Base-by-base conservation (phyloP, 2,797 vertebrate species). In the Erpetoichthys calabaricus region DNA sequence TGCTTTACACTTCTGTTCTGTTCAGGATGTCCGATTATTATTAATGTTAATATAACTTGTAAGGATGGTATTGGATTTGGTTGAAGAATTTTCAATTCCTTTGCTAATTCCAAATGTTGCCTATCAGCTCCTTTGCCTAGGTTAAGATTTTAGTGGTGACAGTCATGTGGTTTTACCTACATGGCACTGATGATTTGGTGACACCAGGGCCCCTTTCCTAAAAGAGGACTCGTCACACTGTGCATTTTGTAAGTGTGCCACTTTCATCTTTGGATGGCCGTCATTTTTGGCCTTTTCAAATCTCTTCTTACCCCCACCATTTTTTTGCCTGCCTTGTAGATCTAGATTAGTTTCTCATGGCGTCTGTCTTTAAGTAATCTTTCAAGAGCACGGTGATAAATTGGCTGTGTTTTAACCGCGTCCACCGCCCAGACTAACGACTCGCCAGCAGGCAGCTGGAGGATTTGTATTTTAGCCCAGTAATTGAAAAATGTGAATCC, bases 401-500 rank as follows among this genome's bases (percentile, higher is more conserved):
- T 55, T 55, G 56, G 44, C 55, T 69, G 60, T 64, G 57, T 62
- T 64, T 71, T 61, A 45, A 57, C 60, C 47, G 45, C 60, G 70
- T 4, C 64, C 60, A 47, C 60, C 61, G 8, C 51, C 64, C 60
- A 61, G 51, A 62, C 65, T 66, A 70, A 67, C 62, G 61, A 62
- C 56, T 4, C 56, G 25, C 61, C 65, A 7, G 7, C 25, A 0
- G 50, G 55, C 56, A 47, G 1, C 63, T 51, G 60, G 71, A 75
- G 71, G 70, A 5, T 68, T 60, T 59, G 60, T 55, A 59, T 67
- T 70, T 52, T 62, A 63, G 62, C 44, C 63, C 44, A 57, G 72
- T 76, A 75, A 79, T 73, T 75, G 70, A 79, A 79, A 25, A 74
- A 56, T 10, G 63, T 62, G 67, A 73, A 73, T 69, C 68, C 77